These are phyloP conservation scores for Drosophila nigritarsus DNA, from an alignment of 2,888 invertebrate species.

Conservation along the genomic window DNA sequence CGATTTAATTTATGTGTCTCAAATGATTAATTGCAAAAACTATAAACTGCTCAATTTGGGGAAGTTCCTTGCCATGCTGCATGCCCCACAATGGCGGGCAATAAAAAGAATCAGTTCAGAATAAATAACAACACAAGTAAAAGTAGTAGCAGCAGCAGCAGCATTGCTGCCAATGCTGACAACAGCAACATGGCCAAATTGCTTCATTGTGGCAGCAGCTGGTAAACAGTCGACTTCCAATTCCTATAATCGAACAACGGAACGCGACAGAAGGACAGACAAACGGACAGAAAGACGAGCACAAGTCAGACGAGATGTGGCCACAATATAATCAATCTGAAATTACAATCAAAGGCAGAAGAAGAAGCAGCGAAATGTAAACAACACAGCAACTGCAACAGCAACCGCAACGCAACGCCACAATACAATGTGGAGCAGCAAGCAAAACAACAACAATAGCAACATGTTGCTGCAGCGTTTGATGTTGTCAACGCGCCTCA, in stretches of 20 bases:
- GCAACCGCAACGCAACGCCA: conserved; percentile 26
- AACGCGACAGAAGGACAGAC: neutral
- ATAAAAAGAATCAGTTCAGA: conserved; percentile 30
- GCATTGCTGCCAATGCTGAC: neutral
- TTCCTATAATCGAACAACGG: conserved; percentile 44
- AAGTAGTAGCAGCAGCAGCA: conserved; percentile 2
- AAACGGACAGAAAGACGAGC: conserved; percentile 40
- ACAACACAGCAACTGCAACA: conserved; percentile 40
- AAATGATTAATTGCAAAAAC: conserved; percentile 38
- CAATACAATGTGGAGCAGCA: conserved; percentile 28
- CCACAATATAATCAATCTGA: conserved; percentile 55
- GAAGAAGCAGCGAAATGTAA: conserved; percentile 46
- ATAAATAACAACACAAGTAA: conserved; percentile 39
- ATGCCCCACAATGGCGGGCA: conserved; percentile 14
- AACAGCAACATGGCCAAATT: conserved; percentile 51
- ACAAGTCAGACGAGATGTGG: conserved; percentile 46
- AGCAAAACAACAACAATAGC: conserved; percentile 28
- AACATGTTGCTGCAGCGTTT: conserved; percentile 55
- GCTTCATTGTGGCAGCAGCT: conserved; percentile 65
- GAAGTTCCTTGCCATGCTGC: neutral
- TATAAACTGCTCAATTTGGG: neutral
- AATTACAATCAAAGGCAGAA: conserved; percentile 43
- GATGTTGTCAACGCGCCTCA: conserved; percentile 50
- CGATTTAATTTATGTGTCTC: conserved; percentile 2
- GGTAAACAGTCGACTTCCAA: conserved; percentile 49